These are phyloP conservation scores for Onchidella celtica DNA, from an alignment of 2,888 invertebrate species.

Conservation along the genomic window DNA sequence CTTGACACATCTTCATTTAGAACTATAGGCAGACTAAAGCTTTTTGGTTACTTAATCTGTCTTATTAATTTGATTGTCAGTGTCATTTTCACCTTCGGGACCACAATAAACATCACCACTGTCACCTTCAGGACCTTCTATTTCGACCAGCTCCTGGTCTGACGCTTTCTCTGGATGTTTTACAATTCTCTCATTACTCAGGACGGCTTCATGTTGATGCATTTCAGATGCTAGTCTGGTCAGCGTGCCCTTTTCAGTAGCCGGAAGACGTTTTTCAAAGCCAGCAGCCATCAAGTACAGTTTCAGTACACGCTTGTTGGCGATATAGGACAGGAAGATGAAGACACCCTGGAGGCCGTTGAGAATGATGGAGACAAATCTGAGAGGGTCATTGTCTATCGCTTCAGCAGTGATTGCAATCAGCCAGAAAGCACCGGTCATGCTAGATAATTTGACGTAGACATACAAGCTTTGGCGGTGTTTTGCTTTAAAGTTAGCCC, in stretches of 20 bases:
- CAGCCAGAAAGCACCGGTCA: slow-evolving; percentile 23
- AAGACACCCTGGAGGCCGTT: slow-evolving; percentile 44
- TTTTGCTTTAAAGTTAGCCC: background rate
- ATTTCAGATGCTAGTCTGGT: background rate
- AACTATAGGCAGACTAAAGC: too few species aligned
- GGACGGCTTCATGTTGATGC: background rate
- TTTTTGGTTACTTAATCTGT: too few species aligned
- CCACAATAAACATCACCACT: too few species aligned
- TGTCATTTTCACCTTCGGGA: too few species aligned
- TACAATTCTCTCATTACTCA: background rate
- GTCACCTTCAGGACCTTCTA: too few species aligned
- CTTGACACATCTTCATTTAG: too few species aligned
- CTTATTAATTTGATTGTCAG: too few species aligned
- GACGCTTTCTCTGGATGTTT: too few species aligned
- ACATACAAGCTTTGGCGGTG: background rate
- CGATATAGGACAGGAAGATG: slow-evolving; percentile 40
- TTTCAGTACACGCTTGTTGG: slow-evolving; percentile 29
- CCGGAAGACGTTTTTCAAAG: background rate
- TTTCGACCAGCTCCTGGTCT: too few species aligned
- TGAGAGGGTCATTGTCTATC: background rate
- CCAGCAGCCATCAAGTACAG: slow-evolving; percentile 12
- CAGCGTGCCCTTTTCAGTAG: background rate
- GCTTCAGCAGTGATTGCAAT: background rate
- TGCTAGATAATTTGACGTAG: slow-evolving; percentile 26
- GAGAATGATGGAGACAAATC: slow-evolving; percentile 18